Evolutionary conservation across 2,888 invertebrate genomes (phyloP), one percentile per base, ranked within the genome.

Genomic region (Ormyrus rosae): DNA sequence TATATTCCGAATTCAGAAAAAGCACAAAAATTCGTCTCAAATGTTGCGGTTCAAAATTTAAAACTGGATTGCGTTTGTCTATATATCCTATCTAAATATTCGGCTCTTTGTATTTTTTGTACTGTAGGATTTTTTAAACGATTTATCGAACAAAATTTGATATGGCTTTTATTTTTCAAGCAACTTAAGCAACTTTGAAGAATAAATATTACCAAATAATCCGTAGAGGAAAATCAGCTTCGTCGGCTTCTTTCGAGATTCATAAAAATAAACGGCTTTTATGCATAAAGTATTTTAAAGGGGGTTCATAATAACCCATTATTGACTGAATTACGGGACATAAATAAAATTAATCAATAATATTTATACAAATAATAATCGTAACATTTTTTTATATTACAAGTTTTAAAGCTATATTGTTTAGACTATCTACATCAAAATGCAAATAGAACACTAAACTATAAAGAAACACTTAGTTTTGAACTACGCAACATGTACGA

Each of bases 311-410:
- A 65, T 61, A 46, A 46, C 69, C 70, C 45, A 77, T 70, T 46
- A 60, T 71, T 58, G 74, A 74, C 69, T 79, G 69, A 79, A 67
- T 55, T 48, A 74, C 50, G 58, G 63, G 55, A 67, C 9, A 71
- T 46, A 76, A 77, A 53, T 19, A 63, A 63, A 81, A 67, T 64
- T 72, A 80, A 53, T 63, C 51, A 51, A 72, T 68, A 72, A 67
- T 48, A 64, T 65, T 72, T 71, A 45, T 13, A 67, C 61, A 63
- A 60, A 19, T 68, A 80, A 71, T 72, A 75, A 63, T 77, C 51
- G 60, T 65, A 77, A 75, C 13, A 60, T 71, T 71, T 80, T 75
- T 75, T 75, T 80, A 71, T 56, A 71, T 71, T 76, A 55, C 1
- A 53, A 61, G 48, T 75, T 75, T 75, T 65, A 6, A 56, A 67